Conservation (phyloP, 2,797 vertebrate species). For the Tiaroga cobitis region DNA sequence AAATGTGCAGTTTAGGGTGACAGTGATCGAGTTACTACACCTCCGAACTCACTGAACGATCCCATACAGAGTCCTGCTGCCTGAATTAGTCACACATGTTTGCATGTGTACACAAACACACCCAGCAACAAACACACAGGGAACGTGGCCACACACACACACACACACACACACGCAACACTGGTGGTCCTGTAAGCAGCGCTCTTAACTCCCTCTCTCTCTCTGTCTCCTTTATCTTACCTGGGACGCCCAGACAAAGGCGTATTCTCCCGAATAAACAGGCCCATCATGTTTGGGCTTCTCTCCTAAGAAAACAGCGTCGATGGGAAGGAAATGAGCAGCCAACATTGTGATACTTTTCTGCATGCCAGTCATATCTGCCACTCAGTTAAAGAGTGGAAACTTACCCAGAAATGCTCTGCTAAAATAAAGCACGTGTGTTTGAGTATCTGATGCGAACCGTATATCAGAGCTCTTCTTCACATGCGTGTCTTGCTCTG, state of each 20-base stretch:
- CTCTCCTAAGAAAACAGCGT: conserved; percentile 68
- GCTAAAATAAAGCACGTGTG: background rate
- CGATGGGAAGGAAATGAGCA: conserved; percentile 46
- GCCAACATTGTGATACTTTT: conserved; percentile 40
- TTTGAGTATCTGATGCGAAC: background rate
- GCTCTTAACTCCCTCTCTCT: conserved; percentile 61
- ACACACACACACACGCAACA: conserved; percentile 54
- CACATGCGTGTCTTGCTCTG: conserved; percentile 49
- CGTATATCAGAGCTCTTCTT: background rate
- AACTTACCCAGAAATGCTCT: background rate
- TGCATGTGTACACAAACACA: conserved; percentile 57
- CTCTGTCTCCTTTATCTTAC: conserved; percentile 64
- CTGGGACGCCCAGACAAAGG: conserved; percentile 75
- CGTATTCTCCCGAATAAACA: conserved; percentile 76
- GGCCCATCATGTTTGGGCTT: conserved; percentile 75
- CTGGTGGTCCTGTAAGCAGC: conserved; percentile 73
- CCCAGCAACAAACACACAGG: conserved; percentile 30
- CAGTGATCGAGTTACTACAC: conserved; percentile 60
- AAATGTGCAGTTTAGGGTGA: conserved; percentile 57
- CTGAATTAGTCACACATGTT: conserved; percentile 77
- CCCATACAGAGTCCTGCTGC: conserved; percentile 49
- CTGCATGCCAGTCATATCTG: conserved; percentile 57
- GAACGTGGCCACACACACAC: conserved; percentile 23
- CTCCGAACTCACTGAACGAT: conserved; percentile 39
- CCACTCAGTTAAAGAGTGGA: conserved; percentile 35